These are phyloP conservation scores for Bibio marci DNA, from an alignment of 2,888 invertebrate species.

Conservation along the genomic window DNA sequence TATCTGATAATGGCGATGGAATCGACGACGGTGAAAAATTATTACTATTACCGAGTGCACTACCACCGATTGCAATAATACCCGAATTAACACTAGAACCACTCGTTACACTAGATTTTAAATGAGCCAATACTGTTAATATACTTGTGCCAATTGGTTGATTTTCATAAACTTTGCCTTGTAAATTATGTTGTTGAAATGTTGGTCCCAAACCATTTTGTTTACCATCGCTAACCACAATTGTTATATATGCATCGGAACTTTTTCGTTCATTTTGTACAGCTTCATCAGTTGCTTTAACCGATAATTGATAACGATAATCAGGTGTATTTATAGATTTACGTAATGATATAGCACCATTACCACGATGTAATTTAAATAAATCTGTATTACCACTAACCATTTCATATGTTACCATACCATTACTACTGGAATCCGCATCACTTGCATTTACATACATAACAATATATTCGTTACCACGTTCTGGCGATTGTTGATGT, in stretches of 20 bases:
- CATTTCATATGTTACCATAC: conserved; percentile 78
- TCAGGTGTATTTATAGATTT: conserved; percentile 39
- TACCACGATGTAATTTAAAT: conserved; percentile 65
- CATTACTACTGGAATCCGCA: conserved; percentile 80
- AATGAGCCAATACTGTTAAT: conserved; percentile 57
- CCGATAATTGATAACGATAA: conserved; percentile 61
- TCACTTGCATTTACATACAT: conserved; percentile 72
- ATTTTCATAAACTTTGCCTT: conserved; percentile 75
- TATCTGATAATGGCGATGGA: conserved; percentile 31
- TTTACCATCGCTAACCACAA: conserved; percentile 50
- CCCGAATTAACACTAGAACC: too few species aligned
- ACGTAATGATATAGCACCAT: conserved; percentile 52
- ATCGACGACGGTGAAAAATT: too few species aligned
- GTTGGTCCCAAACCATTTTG: conserved; percentile 33
- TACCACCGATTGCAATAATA: too few species aligned
- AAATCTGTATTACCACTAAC: conserved; percentile 60
- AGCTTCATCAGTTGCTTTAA: conserved; percentile 84
- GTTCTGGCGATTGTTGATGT: conserved; percentile 32
- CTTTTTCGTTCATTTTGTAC: conserved; percentile 75
- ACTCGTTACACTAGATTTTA: conserved; percentile 24
- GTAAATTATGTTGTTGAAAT: conserved; percentile 45
- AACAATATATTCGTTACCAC: conserved; percentile 30
- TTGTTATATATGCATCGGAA: conserved; percentile 70
- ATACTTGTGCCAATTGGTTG: conserved; percentile 76
- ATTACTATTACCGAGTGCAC: too few species aligned